Base-by-base conservation (phyloP, 1,140 invertebrate species). In the Trichonephila clavata region DNA sequence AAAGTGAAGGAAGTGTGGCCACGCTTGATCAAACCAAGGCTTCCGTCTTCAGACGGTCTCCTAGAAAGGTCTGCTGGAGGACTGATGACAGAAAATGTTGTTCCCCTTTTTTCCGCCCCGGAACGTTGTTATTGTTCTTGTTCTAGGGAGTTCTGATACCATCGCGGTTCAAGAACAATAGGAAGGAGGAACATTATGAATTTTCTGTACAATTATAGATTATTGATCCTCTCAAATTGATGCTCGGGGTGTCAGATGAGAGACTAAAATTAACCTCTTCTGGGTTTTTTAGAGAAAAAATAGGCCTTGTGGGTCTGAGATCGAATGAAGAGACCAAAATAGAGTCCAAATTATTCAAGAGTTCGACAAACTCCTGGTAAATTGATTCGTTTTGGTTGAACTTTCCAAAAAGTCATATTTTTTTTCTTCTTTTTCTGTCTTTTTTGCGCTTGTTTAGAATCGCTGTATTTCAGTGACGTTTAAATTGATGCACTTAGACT, bases 21-120 rank as follows among this genome's bases (percentile, higher is more conserved):
- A 88, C 86, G 86, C 61, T 88, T 88, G 63, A 88, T 24, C 63
- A 86, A 63, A n/a, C 84, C 60, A 86, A 86, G 10, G 24, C 59
- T 86, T 60, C 84, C n/a, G 57, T 59, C 68, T 71, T 32, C 68
- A 71, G n/a, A 71, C 68, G 14, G 68, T 32, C 24, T 59, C 32
- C 8, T 18, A 5, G 6, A 50, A 21, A 24, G 43, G 57, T n/a
- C n/a, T 50, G n/a, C 20, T 13, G 84, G 59, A 63, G 27, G 16
- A 32, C 24, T 60, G 60, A 39, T 86, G 84, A 60, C 59, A 59
- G 59, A 86, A 86, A 61, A 86, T 86, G 27, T 20, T 24, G 4
- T n/a, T 1, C 24, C 27, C 71, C 71, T 18, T 27, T 6, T n/a
- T 32, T 32, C 71, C 18, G 59, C 4, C 81, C 21, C 10, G 21